phyloP scores from a whole-genome alignment of 2,888 invertebrate species.

The Stenchaetothrips biformis region DNA sequence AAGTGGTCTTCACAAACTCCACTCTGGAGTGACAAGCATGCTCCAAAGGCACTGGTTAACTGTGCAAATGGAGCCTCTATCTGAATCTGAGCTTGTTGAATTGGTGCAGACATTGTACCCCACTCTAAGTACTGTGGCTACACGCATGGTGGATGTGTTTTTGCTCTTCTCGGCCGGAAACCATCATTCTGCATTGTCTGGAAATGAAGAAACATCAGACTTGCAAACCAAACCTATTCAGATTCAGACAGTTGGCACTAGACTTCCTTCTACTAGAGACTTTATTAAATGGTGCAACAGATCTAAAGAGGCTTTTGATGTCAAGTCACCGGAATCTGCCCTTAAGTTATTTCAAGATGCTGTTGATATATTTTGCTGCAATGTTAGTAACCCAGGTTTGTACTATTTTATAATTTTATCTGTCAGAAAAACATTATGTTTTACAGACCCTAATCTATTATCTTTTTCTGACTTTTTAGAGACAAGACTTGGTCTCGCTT shows the following conservation, averaged over 20 bases:
- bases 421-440: not conserved
- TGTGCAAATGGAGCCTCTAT: constrained; percentile 74
- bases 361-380: constrained; percentile 84
- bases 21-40: constrained; percentile 60
- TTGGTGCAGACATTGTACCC: constrained; percentile 68
- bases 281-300: constrained; percentile 87
- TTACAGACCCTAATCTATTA: not conserved
- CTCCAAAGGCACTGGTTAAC: constrained; percentile 78
- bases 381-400: constrained; percentile 54
- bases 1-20: constrained; percentile 57
- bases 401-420: constrained; percentile 32
- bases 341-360: constrained; percentile 79
- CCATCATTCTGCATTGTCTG: constrained; percentile 50
- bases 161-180: constrained; percentile 70
- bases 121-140: constrained; percentile 63
- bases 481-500: constrained; percentile 62
- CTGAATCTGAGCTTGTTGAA: constrained; percentile 65
- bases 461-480: constrained; percentile 46
- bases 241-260: not conserved
- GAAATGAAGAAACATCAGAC: constrained; percentile 45
- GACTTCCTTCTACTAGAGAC: constrained; percentile 56
- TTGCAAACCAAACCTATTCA: not conserved
- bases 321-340: constrained; percentile 63
- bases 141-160: constrained; percentile 77
- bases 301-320: constrained; percentile 66